phyloP scores from a whole-genome alignment of 2,113 vertebrate species.

The Plotosus lineatus region DNA sequence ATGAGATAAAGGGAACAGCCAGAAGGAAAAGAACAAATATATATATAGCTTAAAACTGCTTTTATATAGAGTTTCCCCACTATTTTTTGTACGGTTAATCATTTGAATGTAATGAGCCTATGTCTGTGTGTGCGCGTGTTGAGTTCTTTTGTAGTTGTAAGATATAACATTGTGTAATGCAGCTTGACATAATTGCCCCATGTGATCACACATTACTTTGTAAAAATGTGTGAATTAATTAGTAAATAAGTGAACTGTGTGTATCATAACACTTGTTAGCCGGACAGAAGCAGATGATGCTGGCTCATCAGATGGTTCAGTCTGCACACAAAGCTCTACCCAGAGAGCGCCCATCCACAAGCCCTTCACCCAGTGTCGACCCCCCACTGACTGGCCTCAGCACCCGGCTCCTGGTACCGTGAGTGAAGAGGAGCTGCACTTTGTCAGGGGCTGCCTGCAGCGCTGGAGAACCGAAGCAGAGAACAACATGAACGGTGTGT shows the following conservation, averaged over 20 bases:
- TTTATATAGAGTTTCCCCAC: not conserved
- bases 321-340: slow-evolving; percentile 39
- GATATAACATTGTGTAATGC: not conserved
- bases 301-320: slow-evolving; percentile 54
- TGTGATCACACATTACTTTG: not conserved
- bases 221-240: not conserved
- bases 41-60: not conserved
- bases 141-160: not conserved
- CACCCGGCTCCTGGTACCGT: slow-evolving; percentile 76
- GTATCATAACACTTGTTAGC: slow-evolving; percentile 48
- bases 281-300: slow-evolving; percentile 55
- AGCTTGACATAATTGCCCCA: not conserved
- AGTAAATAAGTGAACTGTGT: not conserved
- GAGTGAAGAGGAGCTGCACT: slow-evolving; percentile 81
- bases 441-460: slow-evolving; percentile 83
- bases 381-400: slow-evolving; percentile 60
- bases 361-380: slow-evolving; percentile 66
- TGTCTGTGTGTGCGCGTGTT: too few species aligned
- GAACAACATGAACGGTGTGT: slow-evolving; percentile 84
- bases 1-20: too few species aligned
- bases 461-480: slow-evolving; percentile 90
- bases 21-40: too few species aligned
- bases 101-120: too few species aligned
- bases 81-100: not conserved
- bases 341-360: slow-evolving; percentile 63